A percentile compares a stretch with the other conserved stretches of the same genome.
Conservation (phyloP, 1,140 invertebrate genomes). For the Pararge aegeria region DNA sequence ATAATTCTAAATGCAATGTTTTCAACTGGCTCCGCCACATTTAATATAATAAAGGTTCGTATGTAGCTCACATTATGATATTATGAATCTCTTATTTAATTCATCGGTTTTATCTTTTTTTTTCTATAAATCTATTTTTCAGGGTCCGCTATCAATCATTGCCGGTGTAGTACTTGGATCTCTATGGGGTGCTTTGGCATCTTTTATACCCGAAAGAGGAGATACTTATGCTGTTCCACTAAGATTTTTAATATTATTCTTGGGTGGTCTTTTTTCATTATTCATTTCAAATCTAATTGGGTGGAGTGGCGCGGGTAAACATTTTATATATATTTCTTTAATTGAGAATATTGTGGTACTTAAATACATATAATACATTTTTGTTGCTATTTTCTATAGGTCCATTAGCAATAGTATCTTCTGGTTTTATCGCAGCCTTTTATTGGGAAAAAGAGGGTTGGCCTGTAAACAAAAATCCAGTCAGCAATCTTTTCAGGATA, state of each 20-base stretch:
- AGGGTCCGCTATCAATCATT: slow-evolving; percentile 87
- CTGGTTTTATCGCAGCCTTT: slow-evolving; percentile 90
- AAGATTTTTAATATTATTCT: slow-evolving; percentile 87
- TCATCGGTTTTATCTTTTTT: not conserved
- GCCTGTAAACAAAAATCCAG: slow-evolving; percentile 91
- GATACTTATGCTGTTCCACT: slow-evolving; percentile 89
- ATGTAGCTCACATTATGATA: not conserved
- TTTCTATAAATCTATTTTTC: slow-evolving; percentile 31
- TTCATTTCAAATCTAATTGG: slow-evolving; percentile 90
- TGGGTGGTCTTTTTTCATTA: slow-evolving; percentile 91
- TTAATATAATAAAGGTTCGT: slow-evolving; percentile 75
- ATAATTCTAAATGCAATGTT: slow-evolving; percentile 93
- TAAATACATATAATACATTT: not conserved
- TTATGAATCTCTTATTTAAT: no score
- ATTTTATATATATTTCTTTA: slow-evolving; percentile 3
- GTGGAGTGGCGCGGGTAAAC: slow-evolving; percentile 85
- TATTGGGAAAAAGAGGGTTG: slow-evolving; percentile 90
- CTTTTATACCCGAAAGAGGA: slow-evolving; percentile 88
- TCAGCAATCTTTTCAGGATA: slow-evolving; percentile 91
- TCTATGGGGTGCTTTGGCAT: slow-evolving; percentile 86
- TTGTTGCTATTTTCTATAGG: slow-evolving; percentile 62
- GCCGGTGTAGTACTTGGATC: slow-evolving; percentile 88
- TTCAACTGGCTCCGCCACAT: slow-evolving; percentile 84
- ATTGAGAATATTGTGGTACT: not conserved
- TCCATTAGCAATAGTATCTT: slow-evolving; percentile 90